A percentile compares a stretch with the other conserved stretches of the same genome.
phyloP scores from a whole-genome alignment of 1,140 invertebrate species.

The Lordiphosa collinella region DNA sequence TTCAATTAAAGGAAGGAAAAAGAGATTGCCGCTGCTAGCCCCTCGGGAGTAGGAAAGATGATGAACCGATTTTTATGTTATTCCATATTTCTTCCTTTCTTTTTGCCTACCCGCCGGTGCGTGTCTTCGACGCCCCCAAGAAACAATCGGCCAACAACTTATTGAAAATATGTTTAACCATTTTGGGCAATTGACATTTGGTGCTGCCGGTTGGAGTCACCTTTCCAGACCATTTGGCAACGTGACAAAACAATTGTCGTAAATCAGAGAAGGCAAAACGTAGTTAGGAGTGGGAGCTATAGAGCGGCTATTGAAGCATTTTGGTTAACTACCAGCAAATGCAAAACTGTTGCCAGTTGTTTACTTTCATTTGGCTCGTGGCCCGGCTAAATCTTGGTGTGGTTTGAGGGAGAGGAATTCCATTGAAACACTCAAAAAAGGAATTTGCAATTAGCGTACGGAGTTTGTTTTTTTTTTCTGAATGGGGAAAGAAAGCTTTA shows the following conservation, averaged over 20 bases:
- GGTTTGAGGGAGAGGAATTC: too few relatives aligned
- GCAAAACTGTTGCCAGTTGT: constrained; percentile 37
- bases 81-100: constrained; percentile 18
- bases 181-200: constrained; percentile 72
- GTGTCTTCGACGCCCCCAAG: neutral
- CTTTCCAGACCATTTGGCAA: constrained; percentile 29
- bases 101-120: constrained; percentile 22
- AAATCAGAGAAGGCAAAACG: constrained; percentile 57
- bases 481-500: too few relatives aligned
- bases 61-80: neutral
- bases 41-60: neutral
- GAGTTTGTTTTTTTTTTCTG: too few relatives aligned
- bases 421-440: too few relatives aligned
- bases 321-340: constrained; percentile 49
- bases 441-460: too few relatives aligned
- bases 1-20: constrained; percentile 36
- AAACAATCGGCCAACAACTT: constrained; percentile 68
- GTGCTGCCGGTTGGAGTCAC: constrained; percentile 32
- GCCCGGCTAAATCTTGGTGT: constrained; percentile 10
- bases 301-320: constrained; percentile 32
- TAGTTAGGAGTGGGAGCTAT: constrained; percentile 19
- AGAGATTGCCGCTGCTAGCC: neutral
- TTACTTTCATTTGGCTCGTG: constrained; percentile 73
- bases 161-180: constrained; percentile 73
- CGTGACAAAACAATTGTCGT: constrained; percentile 75